Evolutionary conservation across 2,113 vertebrate species (phyloP).

Genomic region (Mirounga angustirostris): DNA sequence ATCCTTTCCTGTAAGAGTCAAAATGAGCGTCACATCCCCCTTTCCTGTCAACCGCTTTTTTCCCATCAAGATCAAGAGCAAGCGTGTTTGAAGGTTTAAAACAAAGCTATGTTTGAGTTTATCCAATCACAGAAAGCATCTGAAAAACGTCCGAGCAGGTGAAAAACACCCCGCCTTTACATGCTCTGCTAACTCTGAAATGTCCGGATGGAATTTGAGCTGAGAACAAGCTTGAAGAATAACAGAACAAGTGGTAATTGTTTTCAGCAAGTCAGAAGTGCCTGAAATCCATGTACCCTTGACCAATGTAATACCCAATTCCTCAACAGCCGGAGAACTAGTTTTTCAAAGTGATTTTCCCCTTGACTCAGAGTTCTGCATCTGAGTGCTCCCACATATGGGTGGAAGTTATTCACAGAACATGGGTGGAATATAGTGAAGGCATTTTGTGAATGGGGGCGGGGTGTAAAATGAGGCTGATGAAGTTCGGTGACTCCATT

Average conservation of each 20-base stretch:
- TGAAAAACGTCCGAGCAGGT: conserved; percentile 75
- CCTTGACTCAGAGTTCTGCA: background rate
- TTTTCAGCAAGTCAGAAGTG: conserved; percentile 64
- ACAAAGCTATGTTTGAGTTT: conserved; percentile 78
- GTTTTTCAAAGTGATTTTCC: conserved; percentile 19
- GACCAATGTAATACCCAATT: background rate
- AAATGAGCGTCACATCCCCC: background rate
- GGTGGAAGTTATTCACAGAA: background rate
- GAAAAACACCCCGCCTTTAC: conserved; percentile 66
- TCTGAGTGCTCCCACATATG: background rate
- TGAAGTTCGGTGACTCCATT: background rate
- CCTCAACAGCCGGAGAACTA: background rate
- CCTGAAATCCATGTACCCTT: conserved; percentile 57
- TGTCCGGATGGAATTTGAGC: conserved; percentile 47
- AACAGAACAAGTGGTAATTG: conserved; percentile 68
- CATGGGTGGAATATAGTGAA: background rate
- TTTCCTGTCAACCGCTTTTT: conserved; percentile 66
- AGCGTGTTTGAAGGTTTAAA: conserved; percentile 60
- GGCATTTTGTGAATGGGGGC: background rate
- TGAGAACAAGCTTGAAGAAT: conserved; percentile 79
- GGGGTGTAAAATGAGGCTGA: background rate
- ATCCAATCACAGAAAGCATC: conserved; percentile 73
- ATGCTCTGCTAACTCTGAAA: conserved; percentile 72
- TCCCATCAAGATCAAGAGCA: conserved; percentile 46
- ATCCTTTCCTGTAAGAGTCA: background rate